These are phyloP conservation scores for Gallirallus australis DNA, from an alignment of 2,797 vertebrate species.

Conservation along the genomic window DNA sequence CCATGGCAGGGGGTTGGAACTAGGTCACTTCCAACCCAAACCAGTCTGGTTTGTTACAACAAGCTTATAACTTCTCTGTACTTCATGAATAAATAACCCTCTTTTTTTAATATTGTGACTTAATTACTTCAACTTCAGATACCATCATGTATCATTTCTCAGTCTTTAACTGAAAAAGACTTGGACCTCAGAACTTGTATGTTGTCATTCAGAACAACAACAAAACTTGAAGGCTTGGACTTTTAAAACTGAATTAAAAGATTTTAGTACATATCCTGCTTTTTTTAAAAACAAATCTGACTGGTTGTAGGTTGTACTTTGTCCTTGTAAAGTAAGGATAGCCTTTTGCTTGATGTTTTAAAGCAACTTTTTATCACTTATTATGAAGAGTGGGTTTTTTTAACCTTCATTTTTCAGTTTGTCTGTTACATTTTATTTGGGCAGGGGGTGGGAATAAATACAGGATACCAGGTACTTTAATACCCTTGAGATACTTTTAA, in stretches of 20 bases:
- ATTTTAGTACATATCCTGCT: background rate
- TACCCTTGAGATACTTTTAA: background rate
- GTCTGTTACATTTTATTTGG: background rate
- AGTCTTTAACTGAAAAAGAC: background rate
- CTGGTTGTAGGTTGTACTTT: background rate
- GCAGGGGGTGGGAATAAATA: rapidly evolving
- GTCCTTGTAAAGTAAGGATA: background rate
- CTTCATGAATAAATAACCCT: background rate
- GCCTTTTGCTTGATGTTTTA: background rate
- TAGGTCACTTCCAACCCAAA: too few relatives aligned
- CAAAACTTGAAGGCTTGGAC: background rate
- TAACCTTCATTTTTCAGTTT: background rate
- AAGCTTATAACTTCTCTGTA: background rate
- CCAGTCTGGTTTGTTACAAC: background rate
- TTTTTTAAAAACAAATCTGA: background rate
- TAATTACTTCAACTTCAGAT: background rate
- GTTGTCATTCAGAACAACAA: background rate
- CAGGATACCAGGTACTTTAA: background rate
- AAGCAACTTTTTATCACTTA: background rate
- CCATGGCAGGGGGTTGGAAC: too few relatives aligned
- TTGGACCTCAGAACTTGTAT: background rate
- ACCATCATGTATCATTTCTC: background rate
- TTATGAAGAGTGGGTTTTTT: background rate
- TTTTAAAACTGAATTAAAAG: background rate
- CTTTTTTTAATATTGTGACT: background rate